Percentiles rank a stretch among this genome's conserved stretches.
Evolutionary conservation across 2,888 invertebrate species (phyloP).

Genomic region (Pandemis corylana): DNA sequence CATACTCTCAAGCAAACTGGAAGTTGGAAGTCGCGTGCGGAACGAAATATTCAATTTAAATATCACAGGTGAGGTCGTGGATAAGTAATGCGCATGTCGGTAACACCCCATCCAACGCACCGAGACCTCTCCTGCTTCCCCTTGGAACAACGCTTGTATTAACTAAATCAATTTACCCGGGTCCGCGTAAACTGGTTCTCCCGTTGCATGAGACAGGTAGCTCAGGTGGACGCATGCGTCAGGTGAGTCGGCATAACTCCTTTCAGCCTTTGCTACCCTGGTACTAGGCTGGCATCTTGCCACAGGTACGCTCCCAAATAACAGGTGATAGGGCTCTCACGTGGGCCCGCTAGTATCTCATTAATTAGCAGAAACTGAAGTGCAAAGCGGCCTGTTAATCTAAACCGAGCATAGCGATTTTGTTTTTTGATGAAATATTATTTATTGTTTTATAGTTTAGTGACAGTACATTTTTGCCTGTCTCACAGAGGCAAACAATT

Average conservation of each 20-base stretch:
- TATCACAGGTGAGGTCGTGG: slow-evolving; percentile 42
- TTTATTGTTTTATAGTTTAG: too few species aligned
- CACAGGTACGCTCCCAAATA: slow-evolving; percentile 82
- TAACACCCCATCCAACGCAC: slow-evolving; percentile 41
- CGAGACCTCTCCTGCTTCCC: slow-evolving; percentile 41
- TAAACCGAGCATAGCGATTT: neutral
- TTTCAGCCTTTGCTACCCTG: slow-evolving; percentile 64
- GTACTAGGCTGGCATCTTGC: slow-evolving; percentile 84
- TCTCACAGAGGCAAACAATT: too few species aligned
- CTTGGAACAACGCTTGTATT: slow-evolving; percentile 45
- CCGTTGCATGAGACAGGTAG: slow-evolving; percentile 62
- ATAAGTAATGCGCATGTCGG: slow-evolving; percentile 40
- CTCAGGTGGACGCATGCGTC: slow-evolving; percentile 81
- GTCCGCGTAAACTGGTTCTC: slow-evolving; percentile 57
- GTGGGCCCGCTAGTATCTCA: slow-evolving; percentile 63
- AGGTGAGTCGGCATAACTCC: slow-evolving; percentile 66
- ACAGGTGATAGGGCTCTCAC: slow-evolving; percentile 70
- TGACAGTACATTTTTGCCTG: too few species aligned
- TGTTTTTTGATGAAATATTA: neutral
- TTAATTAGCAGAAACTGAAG: slow-evolving; percentile 32
- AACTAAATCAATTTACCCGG: slow-evolving; percentile 46
- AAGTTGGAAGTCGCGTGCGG: slow-evolving; percentile 36
- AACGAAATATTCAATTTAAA: slow-evolving; percentile 50
- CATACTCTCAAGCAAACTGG: neutral
- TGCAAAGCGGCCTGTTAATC: neutral